Evolutionary conservation across 2,113 vertebrate species (phyloP).

Genomic region (Perognathus longimembris): DNA sequence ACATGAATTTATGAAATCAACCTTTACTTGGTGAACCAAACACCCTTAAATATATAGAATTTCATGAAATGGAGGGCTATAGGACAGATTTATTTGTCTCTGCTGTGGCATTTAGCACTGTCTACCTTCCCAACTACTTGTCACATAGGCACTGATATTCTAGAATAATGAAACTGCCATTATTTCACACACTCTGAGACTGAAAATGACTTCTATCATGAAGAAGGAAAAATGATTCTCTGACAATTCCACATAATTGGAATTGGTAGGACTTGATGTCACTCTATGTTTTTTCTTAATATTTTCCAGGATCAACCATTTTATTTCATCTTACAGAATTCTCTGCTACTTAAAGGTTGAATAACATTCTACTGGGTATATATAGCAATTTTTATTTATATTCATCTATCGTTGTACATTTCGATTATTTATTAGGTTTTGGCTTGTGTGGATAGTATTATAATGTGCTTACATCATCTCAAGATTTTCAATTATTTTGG

Average conservation of each 20-base stretch:
- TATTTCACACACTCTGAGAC: neutral
- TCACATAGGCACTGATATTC: neutral
- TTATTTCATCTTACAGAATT: neutral
- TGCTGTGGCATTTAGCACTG: neutral
- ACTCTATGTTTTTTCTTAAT: too few species aligned
- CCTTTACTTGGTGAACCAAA: neutral
- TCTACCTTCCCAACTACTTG: neutral
- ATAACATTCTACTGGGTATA: neutral
- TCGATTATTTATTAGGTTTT: neutral
- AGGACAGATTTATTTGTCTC: conserved; percentile 40
- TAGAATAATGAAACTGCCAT: neutral
- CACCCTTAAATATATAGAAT: neutral
- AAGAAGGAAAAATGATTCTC: neutral
- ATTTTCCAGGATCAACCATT: neutral
- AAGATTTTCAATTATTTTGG: neutral
- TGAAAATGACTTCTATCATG: neutral
- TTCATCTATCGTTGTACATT: neutral
- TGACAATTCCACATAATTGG: neutral
- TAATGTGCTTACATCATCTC: neutral
- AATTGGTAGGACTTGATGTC: too few species aligned
- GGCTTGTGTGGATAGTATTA: neutral
- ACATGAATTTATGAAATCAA: conserved; percentile 47
- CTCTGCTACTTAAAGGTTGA: neutral
- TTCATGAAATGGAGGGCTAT: neutral
- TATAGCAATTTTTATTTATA: neutral